phyloP scores from a whole-genome alignment of 2,797 vertebrate genomes.

The Leuciscus waleckii region DNA sequence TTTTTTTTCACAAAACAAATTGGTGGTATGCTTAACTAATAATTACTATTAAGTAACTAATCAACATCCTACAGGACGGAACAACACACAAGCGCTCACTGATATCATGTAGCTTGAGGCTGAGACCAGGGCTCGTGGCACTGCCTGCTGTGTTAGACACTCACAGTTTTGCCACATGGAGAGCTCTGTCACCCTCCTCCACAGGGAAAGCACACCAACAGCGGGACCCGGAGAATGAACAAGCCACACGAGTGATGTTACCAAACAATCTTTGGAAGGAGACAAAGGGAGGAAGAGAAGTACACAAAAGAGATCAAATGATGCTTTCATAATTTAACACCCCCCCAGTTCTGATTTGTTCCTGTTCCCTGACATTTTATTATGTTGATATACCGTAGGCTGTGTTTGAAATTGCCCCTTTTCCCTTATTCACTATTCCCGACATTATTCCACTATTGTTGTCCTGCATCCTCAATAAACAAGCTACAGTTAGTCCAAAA shows the following conservation, averaged over 20 bases:
- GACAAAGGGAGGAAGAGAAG: neutral
- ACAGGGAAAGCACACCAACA: conserved; percentile 78
- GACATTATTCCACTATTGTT: too few relatives aligned
- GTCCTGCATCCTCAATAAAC: too few relatives aligned
- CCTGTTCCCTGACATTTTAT: too few relatives aligned
- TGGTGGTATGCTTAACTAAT: neutral
- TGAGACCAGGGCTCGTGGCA: conserved; percentile 61
- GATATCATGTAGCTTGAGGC: conserved; percentile 69
- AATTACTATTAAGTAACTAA: neutral
- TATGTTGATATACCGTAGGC: too few relatives aligned
- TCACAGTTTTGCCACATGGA: conserved; percentile 76
- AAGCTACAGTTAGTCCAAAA: too few relatives aligned
- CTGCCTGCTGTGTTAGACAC: conserved; percentile 71
- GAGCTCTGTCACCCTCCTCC: conserved; percentile 60
- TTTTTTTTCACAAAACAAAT: neutral
- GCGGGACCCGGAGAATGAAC: conserved; percentile 78
- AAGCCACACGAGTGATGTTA: conserved; percentile 39
- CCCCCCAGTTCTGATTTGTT: too few relatives aligned
- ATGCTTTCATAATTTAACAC: neutral
- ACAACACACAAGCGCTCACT: conserved; percentile 72
- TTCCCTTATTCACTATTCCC: too few relatives aligned
- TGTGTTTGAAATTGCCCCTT: too few relatives aligned
- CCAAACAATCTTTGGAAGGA: conserved; percentile 9
- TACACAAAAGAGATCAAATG: neutral
- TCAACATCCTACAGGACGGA: neutral